Evolutionary conservation across 2,797 vertebrate species (phyloP).

Genomic region (Nyctibius grandis): DNA sequence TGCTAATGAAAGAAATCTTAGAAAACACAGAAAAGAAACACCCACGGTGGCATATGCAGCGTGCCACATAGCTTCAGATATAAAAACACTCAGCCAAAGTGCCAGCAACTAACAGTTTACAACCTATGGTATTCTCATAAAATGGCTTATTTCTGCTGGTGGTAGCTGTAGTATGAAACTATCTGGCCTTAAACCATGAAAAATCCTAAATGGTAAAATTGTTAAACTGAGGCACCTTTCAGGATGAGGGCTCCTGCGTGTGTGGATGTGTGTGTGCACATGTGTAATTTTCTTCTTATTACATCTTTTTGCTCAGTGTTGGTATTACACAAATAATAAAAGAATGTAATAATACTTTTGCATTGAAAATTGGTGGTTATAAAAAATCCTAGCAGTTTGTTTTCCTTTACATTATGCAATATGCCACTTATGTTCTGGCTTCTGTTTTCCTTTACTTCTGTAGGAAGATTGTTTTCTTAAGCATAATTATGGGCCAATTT

Average conservation of each 20-base stretch:
- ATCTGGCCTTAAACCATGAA: background rate
- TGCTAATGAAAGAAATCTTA: background rate
- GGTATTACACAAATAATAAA: constrained; percentile 3
- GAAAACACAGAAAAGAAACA: background rate
- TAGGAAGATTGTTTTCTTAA: constrained; percentile 40
- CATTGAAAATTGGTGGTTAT: constrained; percentile 30
- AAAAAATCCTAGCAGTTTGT: constrained; percentile 43
- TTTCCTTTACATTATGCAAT: constrained; percentile 44
- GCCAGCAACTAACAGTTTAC: background rate
- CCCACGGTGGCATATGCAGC: background rate
- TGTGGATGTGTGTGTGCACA: background rate
- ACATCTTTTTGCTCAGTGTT: background rate
- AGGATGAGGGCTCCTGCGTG: background rate
- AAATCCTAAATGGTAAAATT: background rate
- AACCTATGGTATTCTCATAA: background rate
- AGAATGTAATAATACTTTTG: constrained; percentile 6
- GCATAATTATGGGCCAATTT: constrained; percentile 40
- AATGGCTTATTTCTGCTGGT: background rate
- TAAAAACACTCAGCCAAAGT: background rate
- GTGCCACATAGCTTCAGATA: background rate
- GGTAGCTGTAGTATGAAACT: background rate
- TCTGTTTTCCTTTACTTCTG: constrained; percentile 24
- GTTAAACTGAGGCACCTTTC: background rate
- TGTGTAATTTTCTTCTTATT: background rate
- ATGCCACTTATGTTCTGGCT: background rate